Conservation (phyloP, 2,797 vertebrate species). For the Aselliscus stoliczkanus region DNA sequence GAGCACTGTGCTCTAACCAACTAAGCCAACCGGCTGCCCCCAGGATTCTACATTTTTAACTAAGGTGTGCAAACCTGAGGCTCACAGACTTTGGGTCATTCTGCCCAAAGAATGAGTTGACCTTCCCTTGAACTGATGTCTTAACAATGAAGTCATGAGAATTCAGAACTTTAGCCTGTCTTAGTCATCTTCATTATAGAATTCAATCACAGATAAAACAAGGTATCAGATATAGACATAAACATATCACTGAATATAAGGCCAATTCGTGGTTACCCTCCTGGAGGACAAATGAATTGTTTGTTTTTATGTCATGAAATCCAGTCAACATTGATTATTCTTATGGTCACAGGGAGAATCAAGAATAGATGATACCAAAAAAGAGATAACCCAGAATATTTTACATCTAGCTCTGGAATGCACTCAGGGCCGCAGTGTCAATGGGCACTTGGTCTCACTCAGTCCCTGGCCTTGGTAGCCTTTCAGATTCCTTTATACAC, state of each 20-base stretch:
- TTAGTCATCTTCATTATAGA: not conserved
- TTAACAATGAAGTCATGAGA: not conserved
- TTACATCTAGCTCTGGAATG: not conserved
- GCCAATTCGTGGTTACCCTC: not conserved
- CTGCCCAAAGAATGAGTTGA: not conserved
- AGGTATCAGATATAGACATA: not conserved
- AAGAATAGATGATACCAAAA: not conserved
- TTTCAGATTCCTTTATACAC: not conserved
- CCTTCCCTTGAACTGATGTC: slow-evolving; percentile 16
- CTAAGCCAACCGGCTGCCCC: too few relatives aligned
- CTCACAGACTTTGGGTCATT: not conserved
- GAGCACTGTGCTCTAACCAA: too few relatives aligned
- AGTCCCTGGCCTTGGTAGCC: not conserved
- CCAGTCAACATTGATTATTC: not conserved
- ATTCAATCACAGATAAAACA: not conserved
- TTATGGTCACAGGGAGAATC: not conserved
- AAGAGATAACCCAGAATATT: not conserved
- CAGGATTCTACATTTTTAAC: not conserved
- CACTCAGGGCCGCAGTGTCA: not conserved
- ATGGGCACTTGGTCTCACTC: not conserved
- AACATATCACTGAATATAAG: not conserved
- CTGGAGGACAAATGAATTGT: not conserved
- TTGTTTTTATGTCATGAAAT: not conserved
- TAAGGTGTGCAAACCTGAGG: not conserved
- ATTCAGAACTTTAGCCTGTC: not conserved